Percentiles rank a stretch among this genome's conserved stretches.
These are phyloP conservation scores for Drosophila micromelanica DNA, from an alignment of 1,140 invertebrate species.

Conservation along the genomic window DNA sequence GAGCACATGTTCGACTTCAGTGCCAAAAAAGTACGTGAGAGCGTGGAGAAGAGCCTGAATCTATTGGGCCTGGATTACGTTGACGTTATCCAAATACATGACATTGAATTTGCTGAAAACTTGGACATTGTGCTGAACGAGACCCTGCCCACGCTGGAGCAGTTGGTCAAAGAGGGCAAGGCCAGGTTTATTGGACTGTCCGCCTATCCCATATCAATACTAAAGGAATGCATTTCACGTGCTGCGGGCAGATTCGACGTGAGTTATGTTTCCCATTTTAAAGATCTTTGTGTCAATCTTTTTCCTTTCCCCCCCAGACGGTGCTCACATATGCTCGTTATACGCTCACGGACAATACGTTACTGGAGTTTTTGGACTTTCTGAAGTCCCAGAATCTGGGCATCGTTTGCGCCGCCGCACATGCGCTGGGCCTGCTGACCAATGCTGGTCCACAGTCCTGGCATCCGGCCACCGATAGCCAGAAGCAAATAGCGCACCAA, in stretches of 20 bases:
- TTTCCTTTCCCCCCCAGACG: conserved; percentile 85
- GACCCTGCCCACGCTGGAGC: conserved; percentile 92
- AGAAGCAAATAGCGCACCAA: conserved; percentile 87
- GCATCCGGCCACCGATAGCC: conserved; percentile 91
- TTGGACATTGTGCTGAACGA: conserved; percentile 92
- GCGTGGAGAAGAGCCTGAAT: conserved; percentile 91
- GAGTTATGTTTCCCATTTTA: not conserved
- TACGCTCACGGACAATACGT: conserved; percentile 91
- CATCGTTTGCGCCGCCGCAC: conserved; percentile 92
- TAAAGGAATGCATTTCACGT: conserved; percentile 90
- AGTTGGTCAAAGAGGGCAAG: conserved; percentile 90
- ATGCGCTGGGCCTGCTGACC: conserved; percentile 93
- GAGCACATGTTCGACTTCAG: conserved; percentile 95
- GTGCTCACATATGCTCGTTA: conserved; percentile 92
- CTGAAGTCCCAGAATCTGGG: conserved; percentile 90
- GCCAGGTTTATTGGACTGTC: conserved; percentile 94
- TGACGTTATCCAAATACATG: conserved; percentile 96
- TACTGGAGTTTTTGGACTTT: conserved; percentile 90
- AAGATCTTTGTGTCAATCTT: not conserved
- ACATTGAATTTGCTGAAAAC: conserved; percentile 94
- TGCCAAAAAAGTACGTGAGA: conserved; percentile 89
- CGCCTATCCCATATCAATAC: conserved; percentile 91
- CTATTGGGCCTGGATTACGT: conserved; percentile 92
- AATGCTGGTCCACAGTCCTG: conserved; percentile 90
- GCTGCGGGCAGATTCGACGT: conserved; percentile 72